These are phyloP conservation scores for Heterodera filipjevi DNA, from an alignment of 2,888 invertebrate genomes.

Conservation along the genomic window DNA sequence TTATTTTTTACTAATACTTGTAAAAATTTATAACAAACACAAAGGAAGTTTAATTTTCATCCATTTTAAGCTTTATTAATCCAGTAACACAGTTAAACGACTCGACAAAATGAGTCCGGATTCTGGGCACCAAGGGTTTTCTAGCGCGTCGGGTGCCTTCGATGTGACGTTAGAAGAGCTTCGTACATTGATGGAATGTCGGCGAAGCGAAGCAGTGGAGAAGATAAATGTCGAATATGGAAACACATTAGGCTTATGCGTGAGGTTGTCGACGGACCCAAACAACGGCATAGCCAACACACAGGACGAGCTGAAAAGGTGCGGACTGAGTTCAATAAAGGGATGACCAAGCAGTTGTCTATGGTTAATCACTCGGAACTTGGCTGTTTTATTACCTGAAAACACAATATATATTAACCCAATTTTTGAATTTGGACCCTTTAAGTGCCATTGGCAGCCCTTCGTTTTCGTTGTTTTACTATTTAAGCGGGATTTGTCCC, in stretches of 20 bases:
- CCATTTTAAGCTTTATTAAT: too few relatives aligned
- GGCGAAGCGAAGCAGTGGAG: slow-evolving; percentile 59
- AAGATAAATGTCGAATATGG: slow-evolving; percentile 50
- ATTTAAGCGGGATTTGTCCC: background rate
- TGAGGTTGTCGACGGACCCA: slow-evolving; percentile 92
- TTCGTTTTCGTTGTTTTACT: background rate
- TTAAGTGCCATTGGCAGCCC: too few relatives aligned
- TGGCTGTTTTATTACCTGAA: too few relatives aligned
- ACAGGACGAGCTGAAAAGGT: slow-evolving; percentile 81
- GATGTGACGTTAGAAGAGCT: slow-evolving; percentile 59
- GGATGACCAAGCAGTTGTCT: too few relatives aligned
- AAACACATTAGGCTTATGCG: slow-evolving; percentile 79
- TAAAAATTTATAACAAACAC: too few relatives aligned
- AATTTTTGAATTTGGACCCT: background rate
- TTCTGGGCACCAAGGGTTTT: background rate
- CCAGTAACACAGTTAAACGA: too few relatives aligned
- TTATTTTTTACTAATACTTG: too few relatives aligned
- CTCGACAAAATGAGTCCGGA: background rate
- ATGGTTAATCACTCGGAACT: background rate
- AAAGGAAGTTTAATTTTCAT: too few relatives aligned
- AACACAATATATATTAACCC: too few relatives aligned
- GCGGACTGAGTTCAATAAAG: too few relatives aligned
- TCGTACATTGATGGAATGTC: slow-evolving; percentile 60
- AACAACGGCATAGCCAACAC: slow-evolving; percentile 81
- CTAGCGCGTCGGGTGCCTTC: slow-evolving; percentile 40